Conservation (phyloP, 2,888 invertebrate genomes). For the Oscheius sp. region DNA sequence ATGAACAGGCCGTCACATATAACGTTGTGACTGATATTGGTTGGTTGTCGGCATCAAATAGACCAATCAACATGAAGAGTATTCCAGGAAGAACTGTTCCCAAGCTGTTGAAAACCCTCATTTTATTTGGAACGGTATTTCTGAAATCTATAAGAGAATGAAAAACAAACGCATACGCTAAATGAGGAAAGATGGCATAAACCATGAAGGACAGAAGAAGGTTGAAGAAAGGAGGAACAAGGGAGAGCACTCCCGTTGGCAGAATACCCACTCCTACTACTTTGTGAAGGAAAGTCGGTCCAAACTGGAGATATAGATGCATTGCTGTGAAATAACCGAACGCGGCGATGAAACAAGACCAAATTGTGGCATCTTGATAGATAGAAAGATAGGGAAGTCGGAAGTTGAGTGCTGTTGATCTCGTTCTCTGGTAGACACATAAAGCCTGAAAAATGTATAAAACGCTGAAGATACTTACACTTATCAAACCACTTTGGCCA, state of each 20-base stretch:
- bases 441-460: conserved; percentile 36
- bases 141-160: too few relatives aligned
- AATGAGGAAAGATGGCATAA: conserved; percentile 26
- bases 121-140: conserved; percentile 40
- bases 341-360: conserved; percentile 49
- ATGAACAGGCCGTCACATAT: conserved; percentile 46
- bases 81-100: conserved; percentile 47
- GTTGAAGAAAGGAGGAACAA: conserved; percentile 37
- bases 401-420: conserved; percentile 47
- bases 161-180: too few relatives aligned
- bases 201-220: conserved; percentile 33
- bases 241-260: conserved; percentile 32
- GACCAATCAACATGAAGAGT: conserved; percentile 44
- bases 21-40: conserved; percentile 40
- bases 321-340: conserved; percentile 55
- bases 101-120: conserved; percentile 53
- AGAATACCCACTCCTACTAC: conserved; percentile 37
- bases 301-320: conserved; percentile 52
- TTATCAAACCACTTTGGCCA: conserved; percentile 37
- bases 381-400: conserved; percentile 55
- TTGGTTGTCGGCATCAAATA: conserved; percentile 42
- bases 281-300: conserved; percentile 53
- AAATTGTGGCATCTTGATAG: conserved; percentile 51
- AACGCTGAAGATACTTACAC: conserved; percentile 25
- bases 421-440: conserved; percentile 45